Evolutionary conservation across 2,797 vertebrate genomes (phyloP).

Genomic region (Ceryle rudis): DNA sequence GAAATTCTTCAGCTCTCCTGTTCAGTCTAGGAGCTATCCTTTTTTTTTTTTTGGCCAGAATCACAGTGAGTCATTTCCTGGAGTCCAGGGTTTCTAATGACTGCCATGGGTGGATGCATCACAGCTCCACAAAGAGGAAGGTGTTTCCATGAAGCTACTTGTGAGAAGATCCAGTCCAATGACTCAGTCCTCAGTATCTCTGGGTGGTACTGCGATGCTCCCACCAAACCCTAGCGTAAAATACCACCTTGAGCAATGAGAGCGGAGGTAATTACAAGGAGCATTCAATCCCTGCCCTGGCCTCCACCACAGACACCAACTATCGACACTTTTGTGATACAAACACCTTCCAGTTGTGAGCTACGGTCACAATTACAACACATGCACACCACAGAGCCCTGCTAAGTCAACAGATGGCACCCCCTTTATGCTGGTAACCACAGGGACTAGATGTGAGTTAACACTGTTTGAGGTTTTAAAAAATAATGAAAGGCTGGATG

Average conservation of each 20-base stretch:
- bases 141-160: neutral
- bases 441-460: neutral
- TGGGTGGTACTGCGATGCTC: neutral
- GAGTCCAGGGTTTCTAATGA: neutral
- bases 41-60: neutral
- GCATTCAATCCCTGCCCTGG: neutral
- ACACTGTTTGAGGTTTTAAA: neutral
- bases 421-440: neutral
- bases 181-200: neutral
- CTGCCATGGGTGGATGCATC: neutral
- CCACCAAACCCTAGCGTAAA: neutral
- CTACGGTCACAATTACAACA: neutral
- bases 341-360: neutral
- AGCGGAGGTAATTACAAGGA: neutral
- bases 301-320: neutral
- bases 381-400: neutral
- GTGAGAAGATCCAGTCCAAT: neutral
- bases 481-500: neutral
- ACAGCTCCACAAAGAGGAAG: neutral
- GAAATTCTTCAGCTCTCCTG: neutral
- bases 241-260: neutral
- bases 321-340: neutral
- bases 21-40: neutral
- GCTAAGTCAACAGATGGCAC: neutral
- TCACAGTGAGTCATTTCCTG: slow-evolving; percentile 23